phyloP scores from a whole-genome alignment of 2,113 vertebrate species.

The Urocitellus parryii region DNA sequence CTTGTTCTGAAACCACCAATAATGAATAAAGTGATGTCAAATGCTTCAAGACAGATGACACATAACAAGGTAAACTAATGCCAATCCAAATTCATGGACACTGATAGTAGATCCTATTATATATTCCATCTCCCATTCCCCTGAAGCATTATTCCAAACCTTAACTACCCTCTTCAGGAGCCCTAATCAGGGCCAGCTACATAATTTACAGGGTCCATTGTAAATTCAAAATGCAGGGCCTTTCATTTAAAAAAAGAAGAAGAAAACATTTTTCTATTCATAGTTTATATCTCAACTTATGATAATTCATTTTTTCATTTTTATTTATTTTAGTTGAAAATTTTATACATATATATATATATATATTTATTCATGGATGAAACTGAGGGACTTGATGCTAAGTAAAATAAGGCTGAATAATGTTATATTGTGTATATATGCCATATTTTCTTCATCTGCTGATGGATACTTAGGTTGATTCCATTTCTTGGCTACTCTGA shows the following conservation, averaged over 20 bases:
- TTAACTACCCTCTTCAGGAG: not conserved
- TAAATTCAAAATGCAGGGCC: slow-evolving; percentile 8
- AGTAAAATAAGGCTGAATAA: not conserved
- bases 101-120: slow-evolving; percentile 39
- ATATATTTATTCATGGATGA: not conserved
- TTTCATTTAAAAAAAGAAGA: not conserved
- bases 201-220: not conserved
- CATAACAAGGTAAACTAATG: slow-evolving; percentile 26
- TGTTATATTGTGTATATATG: not conserved
- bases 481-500: not conserved
- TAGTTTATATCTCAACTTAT: not conserved
- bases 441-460: not conserved
- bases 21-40: slow-evolving; percentile 34
- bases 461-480: not conserved
- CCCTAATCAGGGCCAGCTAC: not conserved
- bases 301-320: not conserved
- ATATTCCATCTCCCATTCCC: slow-evolving; percentile 4
- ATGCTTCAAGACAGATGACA: slow-evolving; percentile 17
- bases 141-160: slow-evolving; percentile 24
- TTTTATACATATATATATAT: not conserved
- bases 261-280: not conserved
- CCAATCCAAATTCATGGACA: slow-evolving; percentile 33
- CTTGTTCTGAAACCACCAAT: slow-evolving; percentile 48
- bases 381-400: not conserved
- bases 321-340: not conserved